Conservation (phyloP, 2,797 vertebrate species). For the Acanthopagrus latus region DNA sequence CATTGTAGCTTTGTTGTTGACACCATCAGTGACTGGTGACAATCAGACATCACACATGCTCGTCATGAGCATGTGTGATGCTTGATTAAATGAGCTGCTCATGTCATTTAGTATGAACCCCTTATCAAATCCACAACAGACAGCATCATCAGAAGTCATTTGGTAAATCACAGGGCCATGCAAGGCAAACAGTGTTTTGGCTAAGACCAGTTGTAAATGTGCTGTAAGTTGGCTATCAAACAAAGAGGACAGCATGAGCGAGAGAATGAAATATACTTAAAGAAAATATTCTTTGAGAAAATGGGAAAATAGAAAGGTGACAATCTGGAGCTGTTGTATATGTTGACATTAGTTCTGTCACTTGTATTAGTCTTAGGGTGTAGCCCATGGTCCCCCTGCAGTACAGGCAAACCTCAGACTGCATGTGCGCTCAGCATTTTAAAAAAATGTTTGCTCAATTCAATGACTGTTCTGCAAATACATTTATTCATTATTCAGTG, state of each 20-base stretch:
- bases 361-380: not conserved
- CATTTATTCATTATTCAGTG: not conserved
- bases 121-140: slow-evolving; percentile 37
- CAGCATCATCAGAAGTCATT: slow-evolving; percentile 19
- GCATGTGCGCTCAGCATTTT: not conserved
- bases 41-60: slow-evolving; percentile 11
- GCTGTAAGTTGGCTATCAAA: not conserved
- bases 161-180: not conserved
- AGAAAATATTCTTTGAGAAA: too few species aligned
- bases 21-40: not conserved
- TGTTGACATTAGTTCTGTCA: not conserved
- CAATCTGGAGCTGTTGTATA: not conserved
- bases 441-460: slow-evolving; percentile 6
- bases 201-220: slow-evolving; percentile 1
- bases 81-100: not conserved
- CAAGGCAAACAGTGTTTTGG: slow-evolving; percentile 10
- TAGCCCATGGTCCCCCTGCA: slow-evolving; percentile 15
- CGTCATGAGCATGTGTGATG: too few species aligned
- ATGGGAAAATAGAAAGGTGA: not conserved
- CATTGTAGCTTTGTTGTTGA: slow-evolving; percentile 1
- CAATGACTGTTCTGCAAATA: not conserved
- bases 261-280: not conserved
- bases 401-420: slow-evolving; percentile 8
- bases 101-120: slow-evolving; percentile 9
- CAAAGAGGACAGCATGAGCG: slow-evolving; percentile 18